These are phyloP conservation scores for Anhinga anhinga DNA, from an alignment of 2,113 vertebrate species.

Conservation along the genomic window DNA sequence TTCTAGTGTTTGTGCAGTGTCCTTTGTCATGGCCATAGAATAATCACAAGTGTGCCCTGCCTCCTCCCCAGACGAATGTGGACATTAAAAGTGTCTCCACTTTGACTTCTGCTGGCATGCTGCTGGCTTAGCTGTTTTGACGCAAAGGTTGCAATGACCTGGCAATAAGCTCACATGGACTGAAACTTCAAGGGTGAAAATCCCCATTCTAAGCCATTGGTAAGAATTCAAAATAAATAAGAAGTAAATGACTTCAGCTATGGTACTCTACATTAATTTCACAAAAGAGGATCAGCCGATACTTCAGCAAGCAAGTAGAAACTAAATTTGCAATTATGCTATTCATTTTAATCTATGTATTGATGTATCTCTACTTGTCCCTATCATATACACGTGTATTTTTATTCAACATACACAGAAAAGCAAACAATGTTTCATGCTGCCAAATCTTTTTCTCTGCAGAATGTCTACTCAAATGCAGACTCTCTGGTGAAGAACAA, in stretches of 20 bases:
- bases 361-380: background rate
- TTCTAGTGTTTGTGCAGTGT: background rate
- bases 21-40: background rate
- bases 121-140: background rate
- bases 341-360: background rate
- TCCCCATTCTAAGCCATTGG: background rate
- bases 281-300: background rate
- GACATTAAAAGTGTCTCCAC: background rate
- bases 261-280: background rate
- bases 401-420: background rate
- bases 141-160: background rate
- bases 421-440: background rate
- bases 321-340: background rate
- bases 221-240: background rate
- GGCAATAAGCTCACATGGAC: background rate
- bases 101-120: background rate
- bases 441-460: background rate
- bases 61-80: background rate
- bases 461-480: background rate
- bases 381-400: rapidly evolving
- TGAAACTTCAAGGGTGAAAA: background rate
- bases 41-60: background rate
- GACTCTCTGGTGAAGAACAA: background rate
- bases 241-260: background rate
- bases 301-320: constrained; percentile 16